Conservation (phyloP, 2,113 vertebrate species). For the Cranoglanis bouderius region DNA sequence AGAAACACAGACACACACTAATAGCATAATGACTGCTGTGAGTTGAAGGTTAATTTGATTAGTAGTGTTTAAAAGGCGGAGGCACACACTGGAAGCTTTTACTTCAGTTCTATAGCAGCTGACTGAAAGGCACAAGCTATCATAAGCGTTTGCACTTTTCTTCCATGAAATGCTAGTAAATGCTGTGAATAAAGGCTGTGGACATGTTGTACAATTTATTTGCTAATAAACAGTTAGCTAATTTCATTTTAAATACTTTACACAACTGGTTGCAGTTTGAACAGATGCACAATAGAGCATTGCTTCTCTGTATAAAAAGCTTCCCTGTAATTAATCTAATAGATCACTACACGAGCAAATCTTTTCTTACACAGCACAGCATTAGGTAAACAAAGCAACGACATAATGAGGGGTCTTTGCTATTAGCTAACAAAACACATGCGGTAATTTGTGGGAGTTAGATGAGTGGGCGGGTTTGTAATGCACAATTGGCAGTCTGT, state of each 20-base stretch:
- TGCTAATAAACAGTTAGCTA: slow-evolving; percentile 2
- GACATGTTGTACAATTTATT: not conserved
- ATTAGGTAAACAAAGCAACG: slow-evolving; percentile 33
- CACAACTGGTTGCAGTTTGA: not conserved
- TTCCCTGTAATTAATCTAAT: slow-evolving; percentile 9
- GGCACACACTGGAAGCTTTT: not conserved
- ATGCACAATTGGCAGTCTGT: slow-evolving; percentile 40
- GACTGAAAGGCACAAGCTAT: not conserved
- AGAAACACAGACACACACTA: not conserved
- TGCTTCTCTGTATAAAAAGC: not conserved
- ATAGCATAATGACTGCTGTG: not conserved
- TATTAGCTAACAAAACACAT: slow-evolving; percentile 42
- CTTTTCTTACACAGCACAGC: slow-evolving; percentile 5
- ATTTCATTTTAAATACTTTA: not conserved
- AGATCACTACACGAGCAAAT: slow-evolving; percentile 6
- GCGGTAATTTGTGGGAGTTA: slow-evolving; percentile 35
- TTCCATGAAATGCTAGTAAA: not conserved
- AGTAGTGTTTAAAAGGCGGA: slow-evolving; percentile 16
- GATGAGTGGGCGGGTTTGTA: not conserved
- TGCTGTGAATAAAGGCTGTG: not conserved
- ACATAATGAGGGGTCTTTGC: slow-evolving; percentile 28
- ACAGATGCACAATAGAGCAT: not conserved
- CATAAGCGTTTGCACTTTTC: not conserved
- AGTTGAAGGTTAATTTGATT: slow-evolving; percentile 29
- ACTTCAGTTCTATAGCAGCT: not conserved